Base-by-base conservation (phyloP, 2,113 vertebrate genomes). In the Macquaria australasica region DNA sequence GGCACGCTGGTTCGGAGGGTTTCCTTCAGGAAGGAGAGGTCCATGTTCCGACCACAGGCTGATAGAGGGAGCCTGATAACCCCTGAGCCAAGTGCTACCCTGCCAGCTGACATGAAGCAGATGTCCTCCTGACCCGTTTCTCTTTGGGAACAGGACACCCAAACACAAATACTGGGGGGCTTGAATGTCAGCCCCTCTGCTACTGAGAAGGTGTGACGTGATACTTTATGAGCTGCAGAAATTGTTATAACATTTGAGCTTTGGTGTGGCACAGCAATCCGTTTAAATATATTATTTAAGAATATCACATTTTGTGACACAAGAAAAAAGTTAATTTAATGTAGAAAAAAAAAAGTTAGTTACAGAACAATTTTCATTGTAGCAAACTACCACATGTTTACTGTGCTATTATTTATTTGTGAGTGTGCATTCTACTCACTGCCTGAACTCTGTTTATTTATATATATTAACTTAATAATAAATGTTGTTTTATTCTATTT, bases 101-200 rank as follows among this genome's bases (percentile, higher is more conserved):
- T 83, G 84, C 75, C 80, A 82, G 87, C 62, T 95, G 94, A 96
- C 94, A 95, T 78, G 83, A 95, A 93, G 86, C 96, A 96, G 94
- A 94, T 92, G 88, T 92, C 91, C 84, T 87, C 58, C 77, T 93
- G 88, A 92, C 85, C 88, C 34, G 43, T 68, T 85, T 91, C 81
- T 94, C 91, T 90, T 91, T 91, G 84, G 90, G 85, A 94, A 94
- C 85, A 87, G 83, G 82, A 91, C 25, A 81, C 63, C 60, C 64
- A 55, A 85, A 91, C 53, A 68, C 66, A 82, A 88, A 90, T 72
- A 81, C 67, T 77, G n/a, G 23, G 31, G 28, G 70, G 20, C 55
- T 50, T 55, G 69, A 59, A 55, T 79, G 83, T 87, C 68, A 79
- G 53, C 64, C 7, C 8, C 48, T 82, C 6, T 62, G 64, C 50